These are phyloP conservation scores for Malthinus seriepunctatus DNA, from an alignment of 2,888 invertebrate genomes.

Conservation along the genomic window DNA sequence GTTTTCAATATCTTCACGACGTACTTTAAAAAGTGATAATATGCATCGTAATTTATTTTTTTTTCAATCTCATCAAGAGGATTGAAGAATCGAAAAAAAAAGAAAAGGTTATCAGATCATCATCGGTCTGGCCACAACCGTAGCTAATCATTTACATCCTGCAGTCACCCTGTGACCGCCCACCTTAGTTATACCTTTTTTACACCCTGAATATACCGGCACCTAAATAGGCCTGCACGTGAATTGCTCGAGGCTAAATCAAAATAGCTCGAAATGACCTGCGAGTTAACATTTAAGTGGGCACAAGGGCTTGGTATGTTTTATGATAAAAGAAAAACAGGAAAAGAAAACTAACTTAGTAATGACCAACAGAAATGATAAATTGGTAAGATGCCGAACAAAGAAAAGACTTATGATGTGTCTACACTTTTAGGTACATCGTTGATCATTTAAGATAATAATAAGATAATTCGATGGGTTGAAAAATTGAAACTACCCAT, in stretches of 20 bases:
- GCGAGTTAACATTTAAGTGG: slow-evolving; percentile 23
- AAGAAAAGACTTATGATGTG: slow-evolving; percentile 3
- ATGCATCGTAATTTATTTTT: slow-evolving; percentile 14
- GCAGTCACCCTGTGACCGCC: slow-evolving; percentile 46
- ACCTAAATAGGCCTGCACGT: slow-evolving; percentile 48
- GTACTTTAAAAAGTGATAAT: too few relatives aligned
- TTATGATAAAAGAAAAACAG: slow-evolving; percentile 15
- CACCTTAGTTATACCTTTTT: slow-evolving; percentile 47
- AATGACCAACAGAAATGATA: slow-evolving; percentile 16
- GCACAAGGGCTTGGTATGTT: slow-evolving; percentile 13
- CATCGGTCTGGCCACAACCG: slow-evolving; percentile 39
- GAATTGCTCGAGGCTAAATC: slow-evolving; percentile 50
- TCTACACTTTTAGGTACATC: not conserved
- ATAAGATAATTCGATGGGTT: not conserved
- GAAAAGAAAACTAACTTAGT: slow-evolving; percentile 9
- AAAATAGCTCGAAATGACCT: slow-evolving; percentile 40
- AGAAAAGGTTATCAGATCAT: slow-evolving; percentile 17
- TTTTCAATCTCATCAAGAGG: slow-evolving; percentile 21
- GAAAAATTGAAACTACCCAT: too few relatives aligned
- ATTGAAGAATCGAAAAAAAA: slow-evolving; percentile 21
- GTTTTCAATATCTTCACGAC: too few relatives aligned
- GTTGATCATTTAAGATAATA: slow-evolving; percentile 6
- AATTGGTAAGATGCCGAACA: slow-evolving; percentile 6
- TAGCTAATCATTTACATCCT: slow-evolving; percentile 52
- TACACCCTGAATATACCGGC: slow-evolving; percentile 42